Base-by-base conservation (phyloP, 2,888 invertebrate species). In the Melangyna quadrimaculata region DNA sequence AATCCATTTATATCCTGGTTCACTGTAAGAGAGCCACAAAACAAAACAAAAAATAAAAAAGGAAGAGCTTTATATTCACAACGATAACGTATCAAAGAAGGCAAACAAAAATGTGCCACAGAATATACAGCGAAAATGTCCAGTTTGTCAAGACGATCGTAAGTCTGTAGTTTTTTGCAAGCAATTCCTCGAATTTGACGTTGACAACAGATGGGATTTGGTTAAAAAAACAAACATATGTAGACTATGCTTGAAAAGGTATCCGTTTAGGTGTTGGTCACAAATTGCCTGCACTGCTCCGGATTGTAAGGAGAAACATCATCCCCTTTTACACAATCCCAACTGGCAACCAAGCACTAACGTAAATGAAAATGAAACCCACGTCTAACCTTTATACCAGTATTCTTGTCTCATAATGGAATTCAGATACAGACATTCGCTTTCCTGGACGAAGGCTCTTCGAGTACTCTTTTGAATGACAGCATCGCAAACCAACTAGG, bases 361-460 rank as follows among this genome's bases (percentile, higher is more conserved):
- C 63, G 27, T 4, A 27, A 27, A 27, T 27, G 27, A 27, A 27
- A 27, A 27, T 5, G 27, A 27, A 27, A 4, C 27, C 27, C 27
- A 27, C 27, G 5, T 27, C 5, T 27, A 2, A 32, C 59, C 12
- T 24, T 72, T 14, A 6, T 72, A 8, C 65, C 45, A 7, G 48
- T 65, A 5, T 1, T 65, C 2, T 14, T 65, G 12, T 29, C 37
- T 17, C 12, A 65, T 17, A 43, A 65, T 29, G 32, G 27, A 10
- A 45, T 19, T 2, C 14, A 19, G 19, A 12, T 65, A 2, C 10
- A 14, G 10, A 19, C 70, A 19, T 27, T 14, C 40, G n/a, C 53
- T 40, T 70, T 61, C 43, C 17, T 72, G 27, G 59, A 61, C 12
- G 27, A 61, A 19, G 72, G 72, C 24, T 72, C 72, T 24, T 51